Evolutionary conservation across 2,888 invertebrate species (phyloP), one percentile per base, ranked within the genome.

Genomic region (Nomada lathburiana): DNA sequence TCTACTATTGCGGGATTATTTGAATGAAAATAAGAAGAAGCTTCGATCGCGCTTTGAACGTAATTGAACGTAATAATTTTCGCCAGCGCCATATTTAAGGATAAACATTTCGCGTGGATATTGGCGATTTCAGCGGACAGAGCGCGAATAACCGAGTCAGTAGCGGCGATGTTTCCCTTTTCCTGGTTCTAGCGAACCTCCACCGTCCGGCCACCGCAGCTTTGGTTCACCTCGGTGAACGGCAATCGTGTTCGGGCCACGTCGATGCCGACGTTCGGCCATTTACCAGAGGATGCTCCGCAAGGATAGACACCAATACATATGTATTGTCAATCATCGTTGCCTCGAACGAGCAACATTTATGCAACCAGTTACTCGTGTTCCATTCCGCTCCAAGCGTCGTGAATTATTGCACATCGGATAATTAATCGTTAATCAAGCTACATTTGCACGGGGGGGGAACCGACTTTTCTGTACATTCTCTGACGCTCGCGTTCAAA

Each of bases 171-270:
- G 55, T 42, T n/a, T 44, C 57, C 44, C 26, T 26, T 59, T 57
- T 57, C 18, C 57, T 59, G 55, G 26, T 20, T 62, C 60, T 20
- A 47, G 16, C 7, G 50, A 16, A 26, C 50, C 60, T 60, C 36
- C n/a, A 11, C n/a, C 23, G 10, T n/a, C 18, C 50, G 36, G 52
- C 26, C 55, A 9, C 42, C 23, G 18, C 11, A 20, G 36, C 42
- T 67, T 55, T 36, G 67, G n/a, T 20, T 53, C 26, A 18, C 57
- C 44, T 91, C 88, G 89, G 90, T 91, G 91, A 91, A 90, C 91
- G 90, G 88, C 86, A 85, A 91, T 85, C 89, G 91, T 64, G 13
- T 47, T 85, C 86, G 86, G 86, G 84, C 85, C 62, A 42, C 80
- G 82, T 86, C 85, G 88, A 5, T 18, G 44, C 85, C 85, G 88